These are phyloP conservation scores for Tupiocoris notatus DNA, from an alignment of 2,888 invertebrate species.

Conservation along the genomic window DNA sequence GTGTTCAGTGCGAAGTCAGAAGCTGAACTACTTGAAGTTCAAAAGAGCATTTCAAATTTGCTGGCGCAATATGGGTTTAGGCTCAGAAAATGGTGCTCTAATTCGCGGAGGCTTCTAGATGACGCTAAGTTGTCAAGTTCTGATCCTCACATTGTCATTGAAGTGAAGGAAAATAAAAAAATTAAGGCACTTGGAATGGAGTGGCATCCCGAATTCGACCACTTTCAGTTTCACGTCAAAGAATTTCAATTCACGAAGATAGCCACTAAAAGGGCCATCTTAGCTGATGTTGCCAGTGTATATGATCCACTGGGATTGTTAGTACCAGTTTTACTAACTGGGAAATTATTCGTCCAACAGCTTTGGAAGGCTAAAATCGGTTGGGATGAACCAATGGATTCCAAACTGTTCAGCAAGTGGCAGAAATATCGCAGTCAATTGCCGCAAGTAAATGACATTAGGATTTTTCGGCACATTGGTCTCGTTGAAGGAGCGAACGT, in stretches of 20 bases:
- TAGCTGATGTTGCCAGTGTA: not conserved
- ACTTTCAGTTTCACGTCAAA: not conserved
- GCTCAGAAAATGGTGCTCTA: constrained; percentile 9
- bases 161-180: not conserved
- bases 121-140: not conserved
- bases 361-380: not conserved
- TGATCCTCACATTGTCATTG: no score
- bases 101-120: not conserved
- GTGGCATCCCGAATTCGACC: constrained; percentile 6
- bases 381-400: constrained; percentile 1
- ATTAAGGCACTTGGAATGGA: constrained; percentile 15
- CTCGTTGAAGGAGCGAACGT: not conserved
- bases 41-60: not conserved
- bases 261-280: not conserved
- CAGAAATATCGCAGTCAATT: not conserved
- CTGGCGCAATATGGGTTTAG: not conserved
- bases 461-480: not conserved
- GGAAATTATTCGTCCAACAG: no score
- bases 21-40: not conserved
- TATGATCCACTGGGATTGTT: constrained; percentile 22
- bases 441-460: not conserved
- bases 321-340: not conserved
- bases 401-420: not conserved
- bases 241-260: not conserved
- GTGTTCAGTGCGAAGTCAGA: not conserved